Percentiles rank a stretch among this genome's conserved stretches.
These are phyloP conservation scores for Chrysocyon brachyurus DNA, from an alignment of 2,797 vertebrate species.

Conservation along the genomic window DNA sequence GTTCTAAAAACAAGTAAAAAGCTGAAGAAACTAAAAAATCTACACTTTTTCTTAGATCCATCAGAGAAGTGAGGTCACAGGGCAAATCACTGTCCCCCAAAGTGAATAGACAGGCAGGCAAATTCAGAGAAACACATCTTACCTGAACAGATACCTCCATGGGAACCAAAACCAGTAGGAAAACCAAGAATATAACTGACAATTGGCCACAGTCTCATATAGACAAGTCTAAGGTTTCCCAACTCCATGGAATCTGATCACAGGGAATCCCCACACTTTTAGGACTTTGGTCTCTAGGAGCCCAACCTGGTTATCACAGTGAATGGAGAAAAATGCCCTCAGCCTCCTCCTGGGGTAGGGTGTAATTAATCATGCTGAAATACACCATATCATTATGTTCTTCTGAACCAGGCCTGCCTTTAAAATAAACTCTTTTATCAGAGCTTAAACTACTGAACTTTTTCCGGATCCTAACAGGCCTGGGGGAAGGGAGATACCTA, in stretches of 20 bases:
- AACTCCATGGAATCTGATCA: no score
- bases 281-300: background rate
- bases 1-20: background rate
- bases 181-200: background rate
- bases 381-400: background rate
- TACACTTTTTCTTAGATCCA: background rate
- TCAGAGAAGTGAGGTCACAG: background rate
- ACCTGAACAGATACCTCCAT: background rate
- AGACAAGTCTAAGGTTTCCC: background rate
- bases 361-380: background rate
- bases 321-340: background rate
- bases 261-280: background rate
- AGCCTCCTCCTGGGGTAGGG: background rate
- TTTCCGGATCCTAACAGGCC: background rate
- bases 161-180: background rate
- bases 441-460: background rate
- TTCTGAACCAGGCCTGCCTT: background rate
- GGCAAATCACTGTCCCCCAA: background rate
- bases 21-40: background rate
- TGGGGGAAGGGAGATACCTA: background rate
- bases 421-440: background rate
- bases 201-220: background rate
- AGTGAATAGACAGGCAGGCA: background rate
- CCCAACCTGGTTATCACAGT: no score
- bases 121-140: background rate